Conservation (phyloP, 2,113 vertebrate species). For the Falcunculus frontatus region DNA sequence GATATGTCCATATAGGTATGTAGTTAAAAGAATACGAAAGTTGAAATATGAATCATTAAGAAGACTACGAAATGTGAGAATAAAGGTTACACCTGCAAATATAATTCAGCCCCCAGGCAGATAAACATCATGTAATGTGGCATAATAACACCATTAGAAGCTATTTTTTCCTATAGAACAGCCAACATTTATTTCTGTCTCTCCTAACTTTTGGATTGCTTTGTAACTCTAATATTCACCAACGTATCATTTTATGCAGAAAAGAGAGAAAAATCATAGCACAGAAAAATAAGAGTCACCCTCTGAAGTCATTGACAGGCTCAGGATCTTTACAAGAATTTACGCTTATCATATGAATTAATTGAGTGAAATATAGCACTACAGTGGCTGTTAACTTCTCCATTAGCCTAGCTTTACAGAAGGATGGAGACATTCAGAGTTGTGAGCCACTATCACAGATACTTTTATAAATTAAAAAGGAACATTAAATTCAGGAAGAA, state of each 20-base stretch:
- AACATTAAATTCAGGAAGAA: background rate
- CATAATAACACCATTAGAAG: background rate
- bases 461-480: background rate
- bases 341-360: background rate
- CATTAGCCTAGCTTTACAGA: background rate
- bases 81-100: constrained; percentile 7
- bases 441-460: background rate
- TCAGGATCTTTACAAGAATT: background rate
- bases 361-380: background rate
- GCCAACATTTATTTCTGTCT: background rate
- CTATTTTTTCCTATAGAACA: background rate
- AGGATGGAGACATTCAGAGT: background rate
- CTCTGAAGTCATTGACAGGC: background rate
- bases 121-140: background rate
- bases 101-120: background rate
- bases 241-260: background rate
- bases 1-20: background rate
- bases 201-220: background rate
- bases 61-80: background rate
- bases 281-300: background rate
- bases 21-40: background rate
- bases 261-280: background rate
- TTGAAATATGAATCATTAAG: background rate
- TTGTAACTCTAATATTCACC: background rate
- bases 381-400: background rate